Base-by-base conservation (phyloP, 64 coral and sea anemone species). In the Actinia tenebrosa region DNA sequence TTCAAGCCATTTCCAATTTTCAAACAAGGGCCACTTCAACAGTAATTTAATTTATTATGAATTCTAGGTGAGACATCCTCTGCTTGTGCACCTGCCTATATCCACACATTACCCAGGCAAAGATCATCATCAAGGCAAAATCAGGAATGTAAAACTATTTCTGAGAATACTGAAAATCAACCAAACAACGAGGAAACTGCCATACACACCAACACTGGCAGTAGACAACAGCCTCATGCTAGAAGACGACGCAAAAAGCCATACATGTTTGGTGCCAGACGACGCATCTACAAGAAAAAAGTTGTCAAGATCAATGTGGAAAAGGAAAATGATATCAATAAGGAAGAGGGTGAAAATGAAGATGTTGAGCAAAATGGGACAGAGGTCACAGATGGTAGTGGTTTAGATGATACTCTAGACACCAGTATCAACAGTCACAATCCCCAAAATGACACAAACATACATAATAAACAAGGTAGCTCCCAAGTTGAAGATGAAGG, bases 21-120 rank as follows among this genome's bases (percentile, higher is more conserved):
- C n/a, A n/a, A n/a, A n/a, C n/a, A n/a, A n/a, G n/a, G 30, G 30
- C 30, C 30, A 0, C 30, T 37, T 37, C 1, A 37, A 37, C 30
- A 37, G 1, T 37, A 37, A 37, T 79, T 16, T 55, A 6, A 26
- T 86, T 75, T 56, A 25, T 47, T 56, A 9, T 22, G 22, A 53
- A 78, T 26, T 50, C 13, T 16, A 97, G 94, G 94, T 81, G 94
- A 97, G 50, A 87, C 87, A 71, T 52, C 88, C 26, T 89, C 91
- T 77, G 84, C 91, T 45, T 88, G 84, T 90, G 91, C 91, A 16
- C 94, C 94, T 64, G 88, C 94, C 46, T 97, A 90, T 61, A 86
- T 97, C 27, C 91, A 92, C 47, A 93, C 91, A 68, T 80, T 71
- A 59, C 91, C 92, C 83, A 68, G 58, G 87, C 46, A 75, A 85